Evolutionary conservation across 2,888 invertebrate genomes (phyloP).

Genomic region (Mesopsocus fuscifrons): DNA sequence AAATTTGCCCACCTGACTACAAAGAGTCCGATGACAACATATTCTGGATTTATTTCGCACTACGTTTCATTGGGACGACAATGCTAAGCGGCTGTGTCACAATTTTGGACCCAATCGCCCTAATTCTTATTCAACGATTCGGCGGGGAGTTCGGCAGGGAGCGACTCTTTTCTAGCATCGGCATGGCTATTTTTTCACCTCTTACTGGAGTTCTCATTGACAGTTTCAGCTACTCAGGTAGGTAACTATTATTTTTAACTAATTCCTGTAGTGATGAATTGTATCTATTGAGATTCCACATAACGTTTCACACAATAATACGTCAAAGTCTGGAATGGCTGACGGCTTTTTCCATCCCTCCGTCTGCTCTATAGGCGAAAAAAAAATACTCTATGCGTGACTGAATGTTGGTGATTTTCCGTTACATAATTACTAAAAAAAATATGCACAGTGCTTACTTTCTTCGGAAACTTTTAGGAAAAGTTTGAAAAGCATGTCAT

Average conservation of each 20-base stretch:
- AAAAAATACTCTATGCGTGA: too few relatives aligned
- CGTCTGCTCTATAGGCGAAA: too few relatives aligned
- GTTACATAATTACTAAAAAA: too few relatives aligned
- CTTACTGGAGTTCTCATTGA: conserved; percentile 63
- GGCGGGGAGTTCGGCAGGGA: conserved; percentile 68
- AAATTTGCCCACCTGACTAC: conserved; percentile 61
- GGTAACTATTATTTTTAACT: too few relatives aligned
- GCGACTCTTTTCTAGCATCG: conserved; percentile 58
- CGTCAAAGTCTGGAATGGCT: too few relatives aligned
- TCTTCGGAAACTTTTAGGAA: too few relatives aligned
- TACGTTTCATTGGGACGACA: conserved; percentile 61
- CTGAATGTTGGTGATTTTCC: too few relatives aligned
- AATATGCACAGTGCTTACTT: too few relatives aligned
- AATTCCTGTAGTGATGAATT: too few relatives aligned
- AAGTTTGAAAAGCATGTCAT: conserved; percentile 18
- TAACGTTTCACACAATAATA: too few relatives aligned
- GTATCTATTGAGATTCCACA: too few relatives aligned
- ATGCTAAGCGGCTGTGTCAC: conserved; percentile 71
- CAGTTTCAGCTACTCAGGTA: conserved; percentile 33
- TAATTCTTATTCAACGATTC: conserved; percentile 68
- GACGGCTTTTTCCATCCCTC: too few relatives aligned
- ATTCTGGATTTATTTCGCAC: conserved; percentile 65
- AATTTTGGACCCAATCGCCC: conserved; percentile 72
- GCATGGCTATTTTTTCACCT: conserved; percentile 67
- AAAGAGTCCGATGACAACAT: conserved; percentile 56